Evolutionary conservation across 1,140 invertebrate species (phyloP).

Genomic region (Drosophila guanche): DNA sequence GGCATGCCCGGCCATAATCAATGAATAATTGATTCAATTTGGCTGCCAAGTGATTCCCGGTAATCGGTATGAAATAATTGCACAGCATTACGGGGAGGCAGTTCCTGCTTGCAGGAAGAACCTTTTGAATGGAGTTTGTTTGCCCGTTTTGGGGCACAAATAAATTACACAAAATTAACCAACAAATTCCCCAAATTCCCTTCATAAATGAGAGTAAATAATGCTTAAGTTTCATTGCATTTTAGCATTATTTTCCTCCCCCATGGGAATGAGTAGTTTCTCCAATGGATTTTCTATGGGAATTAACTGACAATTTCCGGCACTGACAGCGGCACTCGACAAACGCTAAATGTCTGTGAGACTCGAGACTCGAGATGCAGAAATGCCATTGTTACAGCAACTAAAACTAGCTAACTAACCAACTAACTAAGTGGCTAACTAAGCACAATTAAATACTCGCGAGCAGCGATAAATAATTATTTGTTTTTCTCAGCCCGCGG

Average conservation of each 20-base stretch:
- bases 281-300: neutral
- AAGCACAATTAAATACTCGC: constrained; percentile 33
- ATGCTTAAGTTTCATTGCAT: too few relatives aligned
- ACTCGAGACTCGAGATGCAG: constrained; percentile 22
- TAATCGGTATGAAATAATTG: constrained; percentile 33
- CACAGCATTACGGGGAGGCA: neutral
- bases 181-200: too few relatives aligned
- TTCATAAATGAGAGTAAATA: too few relatives aligned
- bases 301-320: constrained; percentile 61
- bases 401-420: constrained; percentile 26
- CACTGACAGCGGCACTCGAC: constrained; percentile 12
- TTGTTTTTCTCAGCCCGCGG: constrained; percentile 37
- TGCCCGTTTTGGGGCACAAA: too few relatives aligned
- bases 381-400: constrained; percentile 70
- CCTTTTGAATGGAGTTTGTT: too few relatives aligned
- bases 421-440: constrained; percentile 13
- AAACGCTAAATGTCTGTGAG: constrained; percentile 50
- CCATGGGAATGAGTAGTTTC: constrained; percentile 5
- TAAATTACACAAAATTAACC: too few relatives aligned
- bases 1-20: constrained; percentile 46
- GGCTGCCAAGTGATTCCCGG: constrained; percentile 10
- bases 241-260: neutral
- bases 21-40: constrained; percentile 48
- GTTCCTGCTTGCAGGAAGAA: too few relatives aligned
- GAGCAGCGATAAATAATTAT: constrained; percentile 48